Conservation (phyloP, 1,140 invertebrate genomes). For the Berghia stephanieae region DNA sequence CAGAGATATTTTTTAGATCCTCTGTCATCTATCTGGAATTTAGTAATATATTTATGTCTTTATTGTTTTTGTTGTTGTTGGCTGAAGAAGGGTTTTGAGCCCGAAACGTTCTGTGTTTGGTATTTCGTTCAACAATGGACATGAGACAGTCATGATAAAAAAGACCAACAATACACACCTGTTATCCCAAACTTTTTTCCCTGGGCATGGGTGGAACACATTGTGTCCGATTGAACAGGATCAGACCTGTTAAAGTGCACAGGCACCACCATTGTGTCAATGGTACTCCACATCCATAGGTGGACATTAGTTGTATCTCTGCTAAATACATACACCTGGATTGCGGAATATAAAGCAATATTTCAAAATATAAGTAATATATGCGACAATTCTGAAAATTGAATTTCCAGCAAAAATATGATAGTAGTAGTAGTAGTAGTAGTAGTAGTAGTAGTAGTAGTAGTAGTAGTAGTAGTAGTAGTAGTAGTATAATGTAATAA, state of each 20-base stretch:
- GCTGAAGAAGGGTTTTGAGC: neutral
- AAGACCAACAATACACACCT: neutral
- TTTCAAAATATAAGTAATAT: too few relatives aligned
- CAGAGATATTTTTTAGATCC: neutral
- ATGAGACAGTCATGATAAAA: too few relatives aligned
- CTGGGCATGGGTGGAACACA: neutral
- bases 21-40: neutral
- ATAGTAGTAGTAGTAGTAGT: too few relatives aligned
- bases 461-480: too few relatives aligned
- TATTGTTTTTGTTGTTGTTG: neutral
- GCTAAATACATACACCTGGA: slow-evolving; percentile 21
- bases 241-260: neutral
- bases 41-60: neutral
- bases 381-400: too few relatives aligned
- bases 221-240: neutral
- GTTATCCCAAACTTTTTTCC: slow-evolving; percentile 20
- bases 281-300: slow-evolving; percentile 8
- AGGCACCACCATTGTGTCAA: slow-evolving; percentile 11
- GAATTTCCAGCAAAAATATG: too few relatives aligned
- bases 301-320: slow-evolving; percentile 5
- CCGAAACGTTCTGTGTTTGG: too few relatives aligned
- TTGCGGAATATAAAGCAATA: too few relatives aligned
- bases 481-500: too few relatives aligned
- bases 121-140: too few relatives aligned
- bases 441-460: too few relatives aligned